Conservation (phyloP, 2,888 invertebrate species). For the Apamea crenata region DNA sequence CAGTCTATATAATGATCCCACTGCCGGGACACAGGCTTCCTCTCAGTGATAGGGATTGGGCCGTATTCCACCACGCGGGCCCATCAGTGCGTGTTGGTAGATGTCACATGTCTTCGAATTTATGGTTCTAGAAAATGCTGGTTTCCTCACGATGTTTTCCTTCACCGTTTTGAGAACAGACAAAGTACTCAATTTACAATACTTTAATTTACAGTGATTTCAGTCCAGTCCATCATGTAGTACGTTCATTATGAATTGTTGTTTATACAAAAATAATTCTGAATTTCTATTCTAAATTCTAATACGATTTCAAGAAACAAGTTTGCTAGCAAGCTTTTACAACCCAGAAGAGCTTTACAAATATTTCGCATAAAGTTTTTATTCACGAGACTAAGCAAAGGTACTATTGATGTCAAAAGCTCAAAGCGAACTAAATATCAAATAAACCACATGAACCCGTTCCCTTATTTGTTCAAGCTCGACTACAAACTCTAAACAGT, state of each 20-base stretch:
- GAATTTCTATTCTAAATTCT: neutral
- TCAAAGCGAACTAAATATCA: conserved; percentile 18
- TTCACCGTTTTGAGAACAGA: neutral
- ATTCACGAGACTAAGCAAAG: neutral
- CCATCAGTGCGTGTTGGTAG: neutral
- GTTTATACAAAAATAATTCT: neutral
- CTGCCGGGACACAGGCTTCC: too few relatives aligned
- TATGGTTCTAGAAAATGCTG: neutral
- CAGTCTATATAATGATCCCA: too few relatives aligned
- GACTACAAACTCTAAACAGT: conserved; percentile 47
- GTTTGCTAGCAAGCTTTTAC: neutral
- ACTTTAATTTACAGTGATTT: neutral
- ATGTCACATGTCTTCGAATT: neutral
- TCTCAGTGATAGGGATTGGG: too few relatives aligned
- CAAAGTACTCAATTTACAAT: neutral
- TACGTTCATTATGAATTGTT: neutral
- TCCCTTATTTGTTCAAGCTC: conserved; percentile 48
- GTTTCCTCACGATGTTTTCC: neutral
- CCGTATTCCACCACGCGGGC: too few relatives aligned
- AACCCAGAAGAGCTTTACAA: neutral
- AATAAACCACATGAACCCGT: conserved; percentile 30
- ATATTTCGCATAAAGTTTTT: neutral
- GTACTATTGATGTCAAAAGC: conserved; percentile 9
- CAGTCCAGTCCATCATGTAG: neutral
- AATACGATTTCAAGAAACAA: neutral